Evolutionary conservation across 2,113 vertebrate genomes (phyloP), one percentile per base, ranked within the genome.

Genomic region (Gavialis gangeticus): DNA sequence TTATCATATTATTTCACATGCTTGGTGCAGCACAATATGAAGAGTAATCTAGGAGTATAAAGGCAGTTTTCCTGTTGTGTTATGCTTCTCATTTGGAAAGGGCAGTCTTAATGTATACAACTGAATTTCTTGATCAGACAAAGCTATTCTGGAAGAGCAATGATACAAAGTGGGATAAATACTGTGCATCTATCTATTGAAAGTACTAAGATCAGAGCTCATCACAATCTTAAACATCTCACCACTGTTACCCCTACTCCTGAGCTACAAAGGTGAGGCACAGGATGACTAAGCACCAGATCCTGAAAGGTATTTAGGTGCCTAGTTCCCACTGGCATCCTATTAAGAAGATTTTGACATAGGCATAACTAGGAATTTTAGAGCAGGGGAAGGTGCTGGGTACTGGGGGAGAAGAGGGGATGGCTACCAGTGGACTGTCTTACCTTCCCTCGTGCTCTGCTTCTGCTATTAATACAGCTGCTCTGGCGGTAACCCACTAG

Each of bases 21-120:
- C 57, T 55, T 22, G 3, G 3, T 62, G 27, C 30, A 89, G 24
- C 1, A 77, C 91, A 87, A 77, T 9, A 10, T 62, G 28, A 92
- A 79, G n/a, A 24, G 46, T 22, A 67, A 75, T 15, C 3, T 4
- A 46, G 46, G 1, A 0, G 1, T 34, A 30, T 30, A 18, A 6
- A 62, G 58, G 2, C 34, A 64, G 63, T 46, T 46, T 86, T 16
- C 62, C 55, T 80, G 75, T 90, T 57, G 30, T 91, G 46, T 2
- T n/a, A 10, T 24, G 30, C n/a, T 89, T 82, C 3, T 15, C 7
- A 22, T 76, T 87, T 92, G 64, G 84, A 55, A 0, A 1, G 63
- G n/a, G 27, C 0, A 1, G 5, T 91, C 90, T 46, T 85, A 58
- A 85, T 46, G 84, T 1, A 54, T 12, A 4, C 16, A 62, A 55